phyloP scores from a whole-genome alignment of 2,797 vertebrate species.

The Alouatta caraya region DNA sequence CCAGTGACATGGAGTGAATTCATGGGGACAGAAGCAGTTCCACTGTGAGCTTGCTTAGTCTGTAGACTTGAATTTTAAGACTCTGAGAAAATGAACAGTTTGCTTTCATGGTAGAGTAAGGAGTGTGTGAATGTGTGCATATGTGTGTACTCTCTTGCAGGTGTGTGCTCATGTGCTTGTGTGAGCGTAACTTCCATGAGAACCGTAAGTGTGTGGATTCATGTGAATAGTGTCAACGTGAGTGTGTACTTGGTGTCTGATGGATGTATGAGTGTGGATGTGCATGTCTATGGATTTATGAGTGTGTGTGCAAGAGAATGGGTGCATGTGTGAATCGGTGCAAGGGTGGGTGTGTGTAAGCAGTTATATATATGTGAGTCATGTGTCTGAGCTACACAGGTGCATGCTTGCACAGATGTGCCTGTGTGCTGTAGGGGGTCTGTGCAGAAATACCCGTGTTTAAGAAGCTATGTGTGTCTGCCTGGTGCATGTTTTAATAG shows the following conservation, averaged over 20 bases:
- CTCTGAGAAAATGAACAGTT: not conserved
- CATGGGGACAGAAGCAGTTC: too few species aligned
- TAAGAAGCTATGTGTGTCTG: not conserved
- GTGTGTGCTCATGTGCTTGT: not conserved
- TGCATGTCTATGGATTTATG: not conserved
- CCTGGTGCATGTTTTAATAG: not conserved
- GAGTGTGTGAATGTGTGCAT: not conserved
- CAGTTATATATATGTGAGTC: not conserved
- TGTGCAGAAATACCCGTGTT: not conserved
- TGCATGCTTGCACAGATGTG: not conserved
- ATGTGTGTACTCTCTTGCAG: not conserved
- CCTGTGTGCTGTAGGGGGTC: not conserved
- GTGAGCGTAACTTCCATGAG: not conserved
- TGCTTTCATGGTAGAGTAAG: not conserved
- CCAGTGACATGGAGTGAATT: not conserved
- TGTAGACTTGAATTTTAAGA: not conserved
- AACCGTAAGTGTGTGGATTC: fast-evolving
- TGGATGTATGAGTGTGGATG: not conserved
- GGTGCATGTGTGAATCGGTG: not conserved
- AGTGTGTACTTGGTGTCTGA: too few species aligned
- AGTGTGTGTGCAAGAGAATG: not conserved
- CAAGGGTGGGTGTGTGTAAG: too few species aligned
- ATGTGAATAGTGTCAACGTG: fast-evolving
- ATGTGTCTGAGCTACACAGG: not conserved
- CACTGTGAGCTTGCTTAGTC: not conserved